These are phyloP conservation scores for Hemiprocne comata DNA, from an alignment of 2,113 vertebrate genomes.

Conservation along the genomic window DNA sequence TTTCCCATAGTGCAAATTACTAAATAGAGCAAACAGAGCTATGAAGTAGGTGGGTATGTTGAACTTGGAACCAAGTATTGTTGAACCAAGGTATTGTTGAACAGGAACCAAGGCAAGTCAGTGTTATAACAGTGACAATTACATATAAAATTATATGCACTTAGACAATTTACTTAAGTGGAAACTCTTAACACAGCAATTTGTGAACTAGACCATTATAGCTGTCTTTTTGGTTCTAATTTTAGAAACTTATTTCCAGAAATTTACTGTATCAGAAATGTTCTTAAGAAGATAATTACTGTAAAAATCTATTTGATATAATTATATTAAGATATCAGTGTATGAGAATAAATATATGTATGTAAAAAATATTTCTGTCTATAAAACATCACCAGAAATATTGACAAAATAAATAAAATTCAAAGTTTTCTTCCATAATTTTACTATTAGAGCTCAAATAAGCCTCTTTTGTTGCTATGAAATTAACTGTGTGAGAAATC, in stretches of 20 bases:
- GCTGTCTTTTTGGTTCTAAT: neutral
- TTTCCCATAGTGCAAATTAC: neutral
- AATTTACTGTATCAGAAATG: neutral
- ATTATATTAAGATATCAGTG: neutral
- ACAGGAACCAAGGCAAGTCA: neutral
- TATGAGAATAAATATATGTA: neutral
- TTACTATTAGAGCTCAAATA: neutral
- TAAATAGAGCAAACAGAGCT: neutral
- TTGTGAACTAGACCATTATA: slow-evolving; percentile 48
- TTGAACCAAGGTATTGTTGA: no score
- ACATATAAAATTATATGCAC: slow-evolving; percentile 11
- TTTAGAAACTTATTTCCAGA: slow-evolving; percentile 36
- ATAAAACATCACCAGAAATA: neutral
- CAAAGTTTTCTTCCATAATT: neutral
- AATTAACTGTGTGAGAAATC: neutral
- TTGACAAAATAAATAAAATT: neutral
- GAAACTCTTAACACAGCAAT: slow-evolving; percentile 36
- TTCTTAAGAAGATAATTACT: slow-evolving; percentile 25
- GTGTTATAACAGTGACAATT: slow-evolving; percentile 20
- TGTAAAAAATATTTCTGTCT: neutral
- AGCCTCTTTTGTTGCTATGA: neutral
- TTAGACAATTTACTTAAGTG: slow-evolving; percentile 52
- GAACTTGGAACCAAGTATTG: no score
- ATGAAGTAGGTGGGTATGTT: neutral
- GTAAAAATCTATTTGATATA: slow-evolving; percentile 1